A percentile compares a stretch with the other conserved stretches of the same genome.
These are phyloP conservation scores for Seira ritae DNA, from an alignment of 2,888 invertebrate species.

Conservation along the genomic window DNA sequence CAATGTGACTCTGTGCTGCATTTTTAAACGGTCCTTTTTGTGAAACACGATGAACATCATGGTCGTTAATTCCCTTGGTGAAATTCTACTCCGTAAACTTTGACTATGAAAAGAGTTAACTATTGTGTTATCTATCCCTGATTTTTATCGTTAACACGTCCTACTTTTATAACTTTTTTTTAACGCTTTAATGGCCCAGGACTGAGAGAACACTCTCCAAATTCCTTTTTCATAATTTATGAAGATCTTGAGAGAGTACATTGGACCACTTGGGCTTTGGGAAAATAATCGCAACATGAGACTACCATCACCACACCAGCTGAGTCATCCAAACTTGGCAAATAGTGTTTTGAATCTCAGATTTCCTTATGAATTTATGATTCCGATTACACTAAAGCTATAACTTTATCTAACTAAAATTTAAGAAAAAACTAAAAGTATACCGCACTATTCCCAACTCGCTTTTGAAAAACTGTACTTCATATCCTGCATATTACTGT, in stretches of 20 bases:
- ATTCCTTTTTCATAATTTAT: constrained; percentile 12
- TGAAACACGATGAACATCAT: too few species aligned
- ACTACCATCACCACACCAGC: constrained; percentile 2
- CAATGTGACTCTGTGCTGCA: too few species aligned
- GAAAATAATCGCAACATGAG: constrained; percentile 10
- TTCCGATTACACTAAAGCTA: neutral
- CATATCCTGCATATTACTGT: neutral
- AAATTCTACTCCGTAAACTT: too few species aligned
- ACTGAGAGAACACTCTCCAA: constrained; percentile 4
- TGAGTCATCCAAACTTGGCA: neutral
- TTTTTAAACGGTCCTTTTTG: too few species aligned
- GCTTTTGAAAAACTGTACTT: neutral
- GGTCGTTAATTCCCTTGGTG: too few species aligned
- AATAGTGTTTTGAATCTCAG: constrained; percentile 34
- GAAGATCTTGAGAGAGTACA: neutral
- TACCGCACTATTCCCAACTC: neutral
- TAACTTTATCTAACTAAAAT: neutral
- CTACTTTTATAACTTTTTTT: constrained; percentile 12
- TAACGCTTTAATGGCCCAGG: constrained; percentile 10
- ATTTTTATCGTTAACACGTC: constrained; percentile 16
- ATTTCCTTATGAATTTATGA: constrained; percentile 59
- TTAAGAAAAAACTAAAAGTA: neutral
- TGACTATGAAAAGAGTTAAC: too few species aligned
- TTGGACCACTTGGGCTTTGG: neutral
- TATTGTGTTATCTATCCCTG: neutral